Percentiles rank a stretch among this genome's conserved stretches.
Conservation (phyloP, 1,140 invertebrate genomes). For the Drosophila cardini region DNA sequence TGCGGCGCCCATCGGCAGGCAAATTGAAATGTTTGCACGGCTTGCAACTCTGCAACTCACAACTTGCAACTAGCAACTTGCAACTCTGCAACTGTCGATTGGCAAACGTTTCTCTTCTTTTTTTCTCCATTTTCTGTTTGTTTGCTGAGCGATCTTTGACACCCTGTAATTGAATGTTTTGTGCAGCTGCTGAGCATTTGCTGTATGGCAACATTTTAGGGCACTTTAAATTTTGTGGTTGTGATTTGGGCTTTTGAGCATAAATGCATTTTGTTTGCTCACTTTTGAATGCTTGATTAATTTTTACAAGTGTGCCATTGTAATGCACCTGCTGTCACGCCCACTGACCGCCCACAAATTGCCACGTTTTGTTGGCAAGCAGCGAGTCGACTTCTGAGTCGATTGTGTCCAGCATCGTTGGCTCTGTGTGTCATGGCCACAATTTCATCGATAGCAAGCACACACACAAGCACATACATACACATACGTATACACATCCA, state of each 20-base stretch:
- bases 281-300: conserved; percentile 69
- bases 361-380: conserved; percentile 36
- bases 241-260: conserved; percentile 24
- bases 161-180: conserved; percentile 78
- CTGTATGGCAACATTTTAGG: conserved; percentile 22
- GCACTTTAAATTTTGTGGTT: conserved; percentile 17
- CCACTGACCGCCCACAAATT: conserved; percentile 30
- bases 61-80: conserved; percentile 44
- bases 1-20: conserved; percentile 65
- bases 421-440: conserved; percentile 57
- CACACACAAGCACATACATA: conserved; percentile 34
- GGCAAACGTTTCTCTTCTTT: neutral
- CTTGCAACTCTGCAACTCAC: conserved; percentile 38
- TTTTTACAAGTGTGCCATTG: conserved; percentile 70
- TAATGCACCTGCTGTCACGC: conserved; percentile 47
- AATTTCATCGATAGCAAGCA: conserved; percentile 76
- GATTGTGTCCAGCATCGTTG: neutral
- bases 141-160: conserved; percentile 74
- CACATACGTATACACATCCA: conserved; percentile 25
- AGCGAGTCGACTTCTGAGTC: conserved; percentile 3
- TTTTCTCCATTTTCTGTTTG: conserved; percentile 18
- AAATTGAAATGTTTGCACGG: conserved; percentile 80
- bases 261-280: conserved; percentile 61
- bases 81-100: conserved; percentile 17
- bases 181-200: conserved; percentile 28